Evolutionary conservation across 2,113 vertebrate genomes (phyloP).

Genomic region (Sebastes fasciatus): DNA sequence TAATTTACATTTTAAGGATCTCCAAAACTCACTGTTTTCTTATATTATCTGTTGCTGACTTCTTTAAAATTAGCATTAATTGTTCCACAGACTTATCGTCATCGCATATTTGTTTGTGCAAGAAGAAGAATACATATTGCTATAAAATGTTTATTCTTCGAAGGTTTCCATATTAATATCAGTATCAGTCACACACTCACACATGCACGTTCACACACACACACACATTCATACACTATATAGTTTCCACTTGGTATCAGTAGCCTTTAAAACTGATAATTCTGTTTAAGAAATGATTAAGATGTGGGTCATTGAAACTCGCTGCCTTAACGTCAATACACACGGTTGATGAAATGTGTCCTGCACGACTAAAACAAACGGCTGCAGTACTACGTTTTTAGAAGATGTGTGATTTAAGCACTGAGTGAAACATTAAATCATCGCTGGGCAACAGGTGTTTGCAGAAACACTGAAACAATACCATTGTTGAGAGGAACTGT

Average conservation of each 20-base stretch:
- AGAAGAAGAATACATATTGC: background rate
- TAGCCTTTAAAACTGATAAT: slow-evolving; percentile 13
- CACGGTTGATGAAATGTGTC: background rate
- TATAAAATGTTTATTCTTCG: background rate
- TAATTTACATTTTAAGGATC: background rate
- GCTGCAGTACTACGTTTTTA: background rate
- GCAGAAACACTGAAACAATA: slow-evolving; percentile 2
- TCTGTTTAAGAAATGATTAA: slow-evolving; percentile 9
- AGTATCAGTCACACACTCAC: background rate
- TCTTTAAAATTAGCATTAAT: background rate
- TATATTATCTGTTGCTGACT: background rate
- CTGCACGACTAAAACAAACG: background rate
- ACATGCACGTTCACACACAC: background rate
- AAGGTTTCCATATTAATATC: background rate
- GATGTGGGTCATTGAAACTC: slow-evolving; percentile 17
- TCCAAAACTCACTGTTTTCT: background rate
- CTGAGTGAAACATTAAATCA: background rate
- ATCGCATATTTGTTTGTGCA: background rate
- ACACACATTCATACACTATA: background rate
- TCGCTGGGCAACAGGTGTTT: background rate
- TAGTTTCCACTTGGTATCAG: slow-evolving; percentile 39
- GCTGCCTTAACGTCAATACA: background rate
- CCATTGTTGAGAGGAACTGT: background rate
- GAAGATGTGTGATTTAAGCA: background rate
- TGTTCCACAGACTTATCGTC: background rate